Percentiles rank a stretch among this genome's conserved stretches.
Evolutionary conservation across 2,797 vertebrate species (phyloP).

Genomic region (Hyperoplus lanceolatus): DNA sequence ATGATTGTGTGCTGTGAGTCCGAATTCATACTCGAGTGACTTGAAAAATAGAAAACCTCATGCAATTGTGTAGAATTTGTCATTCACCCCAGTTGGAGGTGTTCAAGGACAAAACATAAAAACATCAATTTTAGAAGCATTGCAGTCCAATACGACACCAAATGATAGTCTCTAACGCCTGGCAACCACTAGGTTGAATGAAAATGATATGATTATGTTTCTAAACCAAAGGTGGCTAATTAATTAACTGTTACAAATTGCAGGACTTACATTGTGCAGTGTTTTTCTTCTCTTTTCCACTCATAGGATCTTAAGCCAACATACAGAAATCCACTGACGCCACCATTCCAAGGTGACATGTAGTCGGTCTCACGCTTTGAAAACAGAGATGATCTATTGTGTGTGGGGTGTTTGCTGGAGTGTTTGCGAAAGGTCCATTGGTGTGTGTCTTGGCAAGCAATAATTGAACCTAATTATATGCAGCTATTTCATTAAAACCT

Average conservation of each 20-base stretch:
- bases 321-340: conserved; percentile 1
- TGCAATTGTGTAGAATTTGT: not conserved
- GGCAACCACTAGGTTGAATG: not conserved
- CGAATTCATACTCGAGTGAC: not conserved
- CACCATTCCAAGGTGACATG: conserved; percentile 17
- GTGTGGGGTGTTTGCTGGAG: conserved; percentile 2
- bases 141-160: not conserved
- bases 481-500: conserved; percentile 57
- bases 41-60: not conserved
- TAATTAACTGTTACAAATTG: no score
- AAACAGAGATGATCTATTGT: conserved; percentile 29
- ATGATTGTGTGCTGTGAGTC: not conserved
- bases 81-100: not conserved
- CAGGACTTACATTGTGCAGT: not conserved
- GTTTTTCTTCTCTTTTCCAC: not conserved
- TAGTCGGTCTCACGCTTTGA: conserved; percentile 21
- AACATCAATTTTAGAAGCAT: not conserved
- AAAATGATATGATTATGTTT: not conserved
- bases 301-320: conserved; percentile 12
- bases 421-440: conserved; percentile 29
- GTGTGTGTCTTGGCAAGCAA: conserved; percentile 20
- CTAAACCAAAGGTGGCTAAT: no score
- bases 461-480: conserved; percentile 67
- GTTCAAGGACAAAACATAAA: not conserved
- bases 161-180: not conserved